phyloP scores from a whole-genome alignment of 1,140 invertebrate species.

The Drosophila chauvacae region DNA sequence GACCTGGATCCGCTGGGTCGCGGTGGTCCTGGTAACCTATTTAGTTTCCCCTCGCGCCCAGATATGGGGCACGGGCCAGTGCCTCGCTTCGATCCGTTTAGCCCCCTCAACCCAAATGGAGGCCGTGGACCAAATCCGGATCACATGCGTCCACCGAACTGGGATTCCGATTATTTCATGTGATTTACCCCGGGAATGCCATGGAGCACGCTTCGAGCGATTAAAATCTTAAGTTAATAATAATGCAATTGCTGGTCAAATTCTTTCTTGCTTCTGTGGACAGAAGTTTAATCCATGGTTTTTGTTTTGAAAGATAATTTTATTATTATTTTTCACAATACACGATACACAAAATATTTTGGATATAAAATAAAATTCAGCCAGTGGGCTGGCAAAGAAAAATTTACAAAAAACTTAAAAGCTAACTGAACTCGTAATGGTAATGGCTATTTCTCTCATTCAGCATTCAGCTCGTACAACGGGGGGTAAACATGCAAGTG shows the following conservation, averaged over 20 bases:
- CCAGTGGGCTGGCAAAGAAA: constrained; percentile 23
- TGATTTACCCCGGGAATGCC: constrained; percentile 23
- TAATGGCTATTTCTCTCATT: constrained; percentile 52
- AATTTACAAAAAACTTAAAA: constrained; percentile 50
- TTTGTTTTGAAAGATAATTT: constrained; percentile 45
- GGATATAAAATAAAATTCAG: constrained; percentile 46
- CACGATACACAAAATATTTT: constrained; percentile 53
- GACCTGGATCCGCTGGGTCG: constrained; percentile 91
- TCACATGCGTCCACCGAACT: constrained; percentile 87
- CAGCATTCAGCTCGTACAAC: constrained; percentile 42
- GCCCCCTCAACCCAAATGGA: constrained; percentile 86
- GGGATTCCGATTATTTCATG: constrained; percentile 74
- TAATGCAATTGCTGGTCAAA: not conserved
- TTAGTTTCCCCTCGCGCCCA: constrained; percentile 85
- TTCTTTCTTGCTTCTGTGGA: not conserved
- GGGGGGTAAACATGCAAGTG: constrained; percentile 49
- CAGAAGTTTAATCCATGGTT: not conserved
- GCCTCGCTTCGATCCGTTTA: constrained; percentile 93
- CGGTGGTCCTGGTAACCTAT: constrained; percentile 90
- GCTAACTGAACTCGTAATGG: constrained; percentile 49
- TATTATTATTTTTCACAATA: constrained; percentile 57
- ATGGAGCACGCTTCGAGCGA: not conserved
- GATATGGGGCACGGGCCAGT: constrained; percentile 78
- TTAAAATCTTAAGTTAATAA: constrained; percentile 59
- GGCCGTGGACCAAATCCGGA: constrained; percentile 88